Evolutionary conservation across 2,797 vertebrate species (phyloP).

Genomic region (Salmo trutta): DNA sequence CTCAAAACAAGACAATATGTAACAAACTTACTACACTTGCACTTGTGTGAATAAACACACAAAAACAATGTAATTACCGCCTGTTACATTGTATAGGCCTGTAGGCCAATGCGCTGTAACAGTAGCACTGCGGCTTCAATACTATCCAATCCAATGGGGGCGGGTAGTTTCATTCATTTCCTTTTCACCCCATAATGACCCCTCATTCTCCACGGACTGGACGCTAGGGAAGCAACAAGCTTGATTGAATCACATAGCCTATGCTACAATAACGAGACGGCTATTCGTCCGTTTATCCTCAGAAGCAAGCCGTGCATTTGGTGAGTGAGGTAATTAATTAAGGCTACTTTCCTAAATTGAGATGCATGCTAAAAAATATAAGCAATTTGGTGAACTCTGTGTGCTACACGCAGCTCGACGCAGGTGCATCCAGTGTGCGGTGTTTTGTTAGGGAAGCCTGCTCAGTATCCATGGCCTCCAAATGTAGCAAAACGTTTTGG

Average conservation of each 20-base stretch:
- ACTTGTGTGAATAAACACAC: background rate
- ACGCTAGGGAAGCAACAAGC: constrained; percentile 54
- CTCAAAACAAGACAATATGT: too few relatives aligned
- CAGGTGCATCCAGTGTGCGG: background rate
- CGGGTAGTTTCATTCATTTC: constrained; percentile 29
- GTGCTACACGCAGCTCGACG: background rate
- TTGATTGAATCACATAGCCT: constrained; percentile 34
- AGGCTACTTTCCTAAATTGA: background rate
- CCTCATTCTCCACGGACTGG: constrained; percentile 19
- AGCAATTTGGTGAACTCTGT: background rate
- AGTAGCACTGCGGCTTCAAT: background rate
- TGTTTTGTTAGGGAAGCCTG: background rate
- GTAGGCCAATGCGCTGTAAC: background rate
- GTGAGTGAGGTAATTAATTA: constrained; percentile 45
- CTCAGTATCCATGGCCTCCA: background rate
- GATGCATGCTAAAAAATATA: background rate
- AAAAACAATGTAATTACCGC: background rate
- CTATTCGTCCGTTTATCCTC: background rate
- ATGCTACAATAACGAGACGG: constrained; percentile 15
- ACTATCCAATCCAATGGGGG: constrained; percentile 1
- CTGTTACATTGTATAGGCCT: background rate
- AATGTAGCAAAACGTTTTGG: background rate
- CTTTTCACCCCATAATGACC: constrained; percentile 35
- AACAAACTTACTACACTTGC: background rate
- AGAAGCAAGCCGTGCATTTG: background rate